Percentiles rank a stretch among this genome's conserved stretches.
phyloP scores from a whole-genome alignment of 64 coral and sea anemone genomes.

The Anthopleura sola region DNA sequence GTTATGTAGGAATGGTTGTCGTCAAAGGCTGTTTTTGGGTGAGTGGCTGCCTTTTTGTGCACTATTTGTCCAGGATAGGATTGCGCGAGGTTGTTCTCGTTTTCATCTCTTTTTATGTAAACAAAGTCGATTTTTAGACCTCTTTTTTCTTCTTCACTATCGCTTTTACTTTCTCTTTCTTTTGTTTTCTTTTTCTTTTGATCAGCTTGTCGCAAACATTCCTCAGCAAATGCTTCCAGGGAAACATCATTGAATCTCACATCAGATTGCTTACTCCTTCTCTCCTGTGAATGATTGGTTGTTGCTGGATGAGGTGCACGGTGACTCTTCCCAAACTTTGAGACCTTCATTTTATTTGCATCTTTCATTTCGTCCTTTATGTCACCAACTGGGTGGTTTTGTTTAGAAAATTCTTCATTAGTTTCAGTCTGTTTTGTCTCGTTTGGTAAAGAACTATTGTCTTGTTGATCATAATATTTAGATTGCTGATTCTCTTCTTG shows the following conservation, averaged over 20 bases:
- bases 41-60: not conserved
- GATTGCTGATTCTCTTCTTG: not conserved
- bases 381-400: not conserved
- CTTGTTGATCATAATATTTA: not conserved
- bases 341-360: not conserved
- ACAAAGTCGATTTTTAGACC: not conserved
- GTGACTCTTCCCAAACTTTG: not conserved
- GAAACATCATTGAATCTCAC: not conserved
- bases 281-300: not conserved
- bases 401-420: not conserved
- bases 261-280: not conserved
- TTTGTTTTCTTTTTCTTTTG: not conserved
- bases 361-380: not conserved
- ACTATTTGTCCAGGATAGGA: not conserved
- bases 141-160: slow-evolving; percentile 19
- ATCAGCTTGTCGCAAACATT: not conserved
- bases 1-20: not conserved
- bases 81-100: not conserved
- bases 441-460: not conserved
- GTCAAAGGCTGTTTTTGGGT: not conserved
- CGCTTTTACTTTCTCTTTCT: slow-evolving; percentile 15
- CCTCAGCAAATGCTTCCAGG: not conserved
- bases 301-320: not conserved
- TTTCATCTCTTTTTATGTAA: not conserved
- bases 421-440: not conserved